Conservation (phyloP, 1,140 invertebrate species). For the Heliconius melpomene region DNA sequence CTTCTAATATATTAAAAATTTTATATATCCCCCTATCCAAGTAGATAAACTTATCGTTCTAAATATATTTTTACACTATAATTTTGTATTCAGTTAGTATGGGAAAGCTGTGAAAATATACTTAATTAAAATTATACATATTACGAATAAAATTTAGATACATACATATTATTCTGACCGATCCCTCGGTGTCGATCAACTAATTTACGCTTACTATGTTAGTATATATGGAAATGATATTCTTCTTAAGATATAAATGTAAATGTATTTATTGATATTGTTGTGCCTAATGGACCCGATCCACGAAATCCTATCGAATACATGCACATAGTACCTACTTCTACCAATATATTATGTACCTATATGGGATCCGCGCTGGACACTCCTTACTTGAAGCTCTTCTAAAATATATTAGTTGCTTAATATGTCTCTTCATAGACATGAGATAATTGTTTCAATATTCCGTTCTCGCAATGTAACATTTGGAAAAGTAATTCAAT, state of each 20-base stretch:
- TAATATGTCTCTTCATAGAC: conserved; percentile 34
- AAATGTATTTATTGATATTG: conserved; percentile 60
- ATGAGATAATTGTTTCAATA: conserved; percentile 24
- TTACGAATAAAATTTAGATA: conserved; percentile 36
- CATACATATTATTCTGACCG: conserved; percentile 34
- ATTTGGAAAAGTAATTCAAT: neutral
- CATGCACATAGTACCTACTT: neutral
- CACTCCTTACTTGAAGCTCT: conserved; percentile 29
- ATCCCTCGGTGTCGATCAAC: conserved; percentile 56
- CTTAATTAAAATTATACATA: conserved; percentile 18
- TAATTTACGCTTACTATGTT: conserved; percentile 78
- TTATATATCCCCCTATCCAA: conserved; percentile 42
- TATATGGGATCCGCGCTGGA: conserved; percentile 16
- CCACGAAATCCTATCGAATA: conserved; percentile 7
- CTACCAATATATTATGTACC: conserved; percentile 21
- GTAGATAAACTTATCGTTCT: conserved; percentile 47
- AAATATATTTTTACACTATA: conserved; percentile 68
- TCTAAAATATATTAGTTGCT: conserved; percentile 54
- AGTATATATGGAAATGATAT: conserved; percentile 60
- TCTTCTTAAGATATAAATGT: conserved; percentile 65
- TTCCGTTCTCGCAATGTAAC: conserved; percentile 38
- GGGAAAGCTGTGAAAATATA: conserved; percentile 33
- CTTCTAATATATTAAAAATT: conserved; percentile 42
- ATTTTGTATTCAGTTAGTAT: conserved; percentile 50
- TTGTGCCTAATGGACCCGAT: conserved; percentile 59